Conservation (phyloP, 2,797 vertebrate species). For the Petrocephalus schoutedeni region DNA sequence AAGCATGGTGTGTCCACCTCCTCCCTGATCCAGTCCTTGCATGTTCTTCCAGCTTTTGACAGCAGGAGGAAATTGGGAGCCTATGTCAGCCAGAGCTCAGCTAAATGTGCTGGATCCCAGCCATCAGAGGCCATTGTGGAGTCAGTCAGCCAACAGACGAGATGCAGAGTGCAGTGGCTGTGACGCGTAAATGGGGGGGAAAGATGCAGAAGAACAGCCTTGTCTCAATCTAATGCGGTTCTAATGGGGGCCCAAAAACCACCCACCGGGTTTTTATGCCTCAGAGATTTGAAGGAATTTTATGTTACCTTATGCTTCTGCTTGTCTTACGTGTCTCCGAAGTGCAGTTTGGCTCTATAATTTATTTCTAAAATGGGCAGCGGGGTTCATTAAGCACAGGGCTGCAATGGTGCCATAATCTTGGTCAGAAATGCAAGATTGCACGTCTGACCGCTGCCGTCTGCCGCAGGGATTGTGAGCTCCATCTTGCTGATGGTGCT, state of each 20-base stretch:
- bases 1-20: not conserved
- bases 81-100: not conserved
- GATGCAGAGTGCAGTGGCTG: not conserved
- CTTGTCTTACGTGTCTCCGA: not conserved
- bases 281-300: not conserved
- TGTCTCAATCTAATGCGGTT: constrained; percentile 16
- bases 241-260: not conserved
- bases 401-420: not conserved
- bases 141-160: constrained; percentile 25
- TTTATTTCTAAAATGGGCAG: not conserved
- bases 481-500: constrained; percentile 64
- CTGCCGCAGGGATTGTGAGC: constrained; percentile 62
- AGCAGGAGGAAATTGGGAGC: not conserved
- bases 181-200: constrained; percentile 19
- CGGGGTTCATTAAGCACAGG: not conserved
- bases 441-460: not conserved
- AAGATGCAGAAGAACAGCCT: not conserved
- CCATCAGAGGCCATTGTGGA: constrained; percentile 26
- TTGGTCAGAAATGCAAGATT: not conserved
- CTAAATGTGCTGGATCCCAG: constrained; percentile 36
- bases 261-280: not conserved
- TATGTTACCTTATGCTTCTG: constrained; percentile 5
- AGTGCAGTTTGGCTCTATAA: constrained; percentile 11
- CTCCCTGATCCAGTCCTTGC: not conserved
- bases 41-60: not conserved